Percentiles rank a stretch among this genome's conserved stretches.
Conservation (phyloP, 2,797 vertebrate species). For the Sternotherus odoratus region DNA sequence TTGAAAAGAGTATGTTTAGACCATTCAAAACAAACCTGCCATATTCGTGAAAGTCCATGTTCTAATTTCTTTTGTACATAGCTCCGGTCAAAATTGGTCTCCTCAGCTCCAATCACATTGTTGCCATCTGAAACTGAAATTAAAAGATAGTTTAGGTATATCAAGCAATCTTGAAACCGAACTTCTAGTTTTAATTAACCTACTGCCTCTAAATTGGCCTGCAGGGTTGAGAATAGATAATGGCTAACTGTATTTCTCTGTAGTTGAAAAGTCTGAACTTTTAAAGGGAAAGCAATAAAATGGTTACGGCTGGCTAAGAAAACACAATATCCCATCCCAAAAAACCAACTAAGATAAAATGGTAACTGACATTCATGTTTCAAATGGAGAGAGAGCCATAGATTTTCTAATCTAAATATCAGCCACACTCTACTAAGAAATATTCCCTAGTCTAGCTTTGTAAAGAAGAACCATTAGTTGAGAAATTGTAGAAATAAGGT, state of each 20-base stretch:
- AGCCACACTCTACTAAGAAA: not conserved
- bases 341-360: not conserved
- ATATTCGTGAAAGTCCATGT: conserved; percentile 95
- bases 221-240: not conserved
- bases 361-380: not conserved
- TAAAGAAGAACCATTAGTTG: not conserved
- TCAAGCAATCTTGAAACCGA: not conserved
- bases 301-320: not conserved
- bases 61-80: conserved; percentile 98
- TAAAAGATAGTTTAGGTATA: not conserved
- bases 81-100: conserved; percentile 91
- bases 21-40: conserved; percentile 87
- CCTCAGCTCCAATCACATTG: conserved; percentile 83
- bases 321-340: not conserved
- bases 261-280: not conserved
- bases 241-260: not conserved
- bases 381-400: not conserved
- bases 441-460: not conserved
- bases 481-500: not conserved
- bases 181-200: not conserved
- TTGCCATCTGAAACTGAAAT: conserved; percentile 83
- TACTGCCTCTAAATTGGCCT: not conserved
- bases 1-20: fast-evolving
- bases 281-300: not conserved
- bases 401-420: not conserved